Evolutionary conservation across 2,797 vertebrate genomes (phyloP).

Genomic region (Dicrostonyx torquatus): DNA sequence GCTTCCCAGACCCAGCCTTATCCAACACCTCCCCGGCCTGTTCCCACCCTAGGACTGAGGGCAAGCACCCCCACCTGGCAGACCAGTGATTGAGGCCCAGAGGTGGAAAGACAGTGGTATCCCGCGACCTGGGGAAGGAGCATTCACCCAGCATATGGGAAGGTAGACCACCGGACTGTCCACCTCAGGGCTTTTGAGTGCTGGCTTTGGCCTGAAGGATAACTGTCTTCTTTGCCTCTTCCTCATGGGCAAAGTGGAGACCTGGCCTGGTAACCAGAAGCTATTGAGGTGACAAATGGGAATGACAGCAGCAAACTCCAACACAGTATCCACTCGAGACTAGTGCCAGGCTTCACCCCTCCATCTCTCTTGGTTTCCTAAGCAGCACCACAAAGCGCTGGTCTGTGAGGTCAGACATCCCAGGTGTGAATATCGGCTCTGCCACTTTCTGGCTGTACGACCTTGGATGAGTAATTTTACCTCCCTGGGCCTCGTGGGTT

Average conservation of each 20-base stretch:
- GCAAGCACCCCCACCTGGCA: not conserved
- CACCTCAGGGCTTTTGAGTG: not conserved
- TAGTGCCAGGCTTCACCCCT: too few species aligned
- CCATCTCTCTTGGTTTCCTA: not conserved
- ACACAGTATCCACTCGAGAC: not conserved
- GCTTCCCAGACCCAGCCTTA: not conserved
- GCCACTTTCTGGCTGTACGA: not conserved
- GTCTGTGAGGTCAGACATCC: not conserved
- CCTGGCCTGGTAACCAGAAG: not conserved
- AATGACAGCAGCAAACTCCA: rapidly evolving
- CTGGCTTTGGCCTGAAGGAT: not conserved
- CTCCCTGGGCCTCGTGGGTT: not conserved
- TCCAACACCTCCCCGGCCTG: not conserved
- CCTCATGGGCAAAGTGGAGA: not conserved
- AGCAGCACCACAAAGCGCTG: not conserved
- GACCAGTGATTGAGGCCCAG: not conserved
- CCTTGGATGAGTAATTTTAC: not conserved
- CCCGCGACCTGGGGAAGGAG: not conserved
- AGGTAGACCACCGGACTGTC: not conserved
- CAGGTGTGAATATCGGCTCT: not conserved
- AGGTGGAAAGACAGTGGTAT: not conserved
- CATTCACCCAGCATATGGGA: not conserved
- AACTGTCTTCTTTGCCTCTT: not conserved
- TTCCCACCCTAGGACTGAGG: not conserved
- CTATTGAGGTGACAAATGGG: not conserved